phyloP scores from a whole-genome alignment of 2,888 invertebrate genomes.

The Spodoptera picta region DNA sequence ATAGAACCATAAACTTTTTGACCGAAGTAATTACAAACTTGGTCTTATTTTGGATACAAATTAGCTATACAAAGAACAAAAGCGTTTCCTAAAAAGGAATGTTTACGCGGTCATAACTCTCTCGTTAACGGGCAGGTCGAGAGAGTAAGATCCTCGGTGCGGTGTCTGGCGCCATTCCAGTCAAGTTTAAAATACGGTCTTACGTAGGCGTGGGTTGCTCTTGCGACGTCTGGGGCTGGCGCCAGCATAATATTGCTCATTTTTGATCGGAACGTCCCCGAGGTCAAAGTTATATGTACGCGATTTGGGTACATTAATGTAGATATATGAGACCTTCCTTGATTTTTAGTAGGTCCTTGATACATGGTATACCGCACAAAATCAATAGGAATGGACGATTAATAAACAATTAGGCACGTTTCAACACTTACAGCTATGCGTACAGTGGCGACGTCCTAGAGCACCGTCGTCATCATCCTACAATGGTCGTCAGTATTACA shows the following conservation, averaged over 20 bases:
- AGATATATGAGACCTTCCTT: too few relatives aligned
- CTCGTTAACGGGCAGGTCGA: constrained; percentile 65
- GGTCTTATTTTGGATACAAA: constrained; percentile 43
- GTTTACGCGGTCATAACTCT: constrained; percentile 75
- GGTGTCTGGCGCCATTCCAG: constrained; percentile 75
- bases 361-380: too few relatives aligned
- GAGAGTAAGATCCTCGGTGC: constrained; percentile 55
- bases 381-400: too few relatives aligned
- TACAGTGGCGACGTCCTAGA: too few relatives aligned
- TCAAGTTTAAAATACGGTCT: constrained; percentile 74
- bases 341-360: too few relatives aligned
- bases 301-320: not conserved
- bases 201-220: constrained; percentile 64
- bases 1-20: constrained; percentile 26
- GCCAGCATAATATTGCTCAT: constrained; percentile 62
- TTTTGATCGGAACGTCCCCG: constrained; percentile 63
- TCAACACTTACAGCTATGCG: too few relatives aligned
- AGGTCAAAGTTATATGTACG: constrained; percentile 57
- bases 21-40: constrained; percentile 28
- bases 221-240: constrained; percentile 57
- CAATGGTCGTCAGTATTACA: constrained; percentile 20
- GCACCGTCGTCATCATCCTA: constrained; percentile 20
- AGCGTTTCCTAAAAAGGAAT: constrained; percentile 73
- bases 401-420: too few relatives aligned
- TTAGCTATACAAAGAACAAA: constrained; percentile 56